Percentiles rank a stretch among this genome's conserved stretches.
Conservation (phyloP, 2,888 invertebrate genomes). For the Hemicrepidius hirtus region DNA sequence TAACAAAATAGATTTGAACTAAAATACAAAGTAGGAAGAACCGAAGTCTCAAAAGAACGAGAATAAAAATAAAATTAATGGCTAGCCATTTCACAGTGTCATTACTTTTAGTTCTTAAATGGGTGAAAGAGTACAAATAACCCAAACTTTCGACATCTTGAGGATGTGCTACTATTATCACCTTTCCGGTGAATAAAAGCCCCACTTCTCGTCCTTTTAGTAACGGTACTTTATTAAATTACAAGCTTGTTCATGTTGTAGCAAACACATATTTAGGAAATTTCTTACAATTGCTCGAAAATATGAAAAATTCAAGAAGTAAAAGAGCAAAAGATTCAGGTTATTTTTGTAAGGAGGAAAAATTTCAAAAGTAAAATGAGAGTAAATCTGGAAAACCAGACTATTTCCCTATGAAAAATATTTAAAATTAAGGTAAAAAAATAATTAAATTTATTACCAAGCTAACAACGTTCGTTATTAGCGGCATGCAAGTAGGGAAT, state of each 20-base stretch:
- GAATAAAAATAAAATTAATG: conserved; percentile 37
- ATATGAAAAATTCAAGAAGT: too few species aligned
- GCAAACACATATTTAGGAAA: too few species aligned
- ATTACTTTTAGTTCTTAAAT: conserved; percentile 34
- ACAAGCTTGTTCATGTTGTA: neutral
- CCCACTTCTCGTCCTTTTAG: neutral
- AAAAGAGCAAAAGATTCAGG: too few species aligned
- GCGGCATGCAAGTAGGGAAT: too few species aligned
- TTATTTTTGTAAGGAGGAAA: too few species aligned
- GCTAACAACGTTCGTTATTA: too few species aligned
- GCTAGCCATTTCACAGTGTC: conserved; percentile 30
- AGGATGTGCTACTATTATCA: conserved; percentile 25
- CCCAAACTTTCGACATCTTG: conserved; percentile 27
- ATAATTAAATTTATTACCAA: too few species aligned
- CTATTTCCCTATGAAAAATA: too few species aligned
- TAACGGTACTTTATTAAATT: neutral
- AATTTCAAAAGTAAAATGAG: too few species aligned
- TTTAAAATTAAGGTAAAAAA: too few species aligned
- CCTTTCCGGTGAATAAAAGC: conserved; percentile 10
- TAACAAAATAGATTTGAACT: conserved; percentile 7
- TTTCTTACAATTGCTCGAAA: too few species aligned
- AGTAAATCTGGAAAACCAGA: too few species aligned
- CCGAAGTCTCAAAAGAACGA: conserved; percentile 13
- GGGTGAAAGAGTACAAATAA: conserved; percentile 27
- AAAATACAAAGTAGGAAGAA: neutral